Conservation (phyloP, 2,797 vertebrate species). For the Chelon auratus region DNA sequence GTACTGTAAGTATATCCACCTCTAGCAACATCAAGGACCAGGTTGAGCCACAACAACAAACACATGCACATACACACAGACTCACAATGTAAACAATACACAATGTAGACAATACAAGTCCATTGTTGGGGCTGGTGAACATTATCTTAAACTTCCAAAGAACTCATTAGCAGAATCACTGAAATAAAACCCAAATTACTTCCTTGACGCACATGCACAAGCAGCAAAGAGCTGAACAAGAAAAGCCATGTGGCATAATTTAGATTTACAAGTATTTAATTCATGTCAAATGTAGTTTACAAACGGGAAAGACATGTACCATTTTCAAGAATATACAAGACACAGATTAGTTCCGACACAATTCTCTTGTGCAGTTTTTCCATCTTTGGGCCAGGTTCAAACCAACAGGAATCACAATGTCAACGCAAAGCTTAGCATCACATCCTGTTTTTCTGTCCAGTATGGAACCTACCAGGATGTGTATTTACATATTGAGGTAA, state of each 20-base stretch:
- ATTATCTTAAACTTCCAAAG: not conserved
- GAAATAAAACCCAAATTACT: not conserved
- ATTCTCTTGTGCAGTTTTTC: constrained; percentile 85
- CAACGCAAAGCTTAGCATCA: constrained; percentile 7
- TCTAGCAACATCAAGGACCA: too few species aligned
- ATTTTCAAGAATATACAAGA: constrained; percentile 94
- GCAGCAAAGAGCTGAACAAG: constrained; percentile 48
- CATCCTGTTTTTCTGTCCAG: constrained; percentile 3
- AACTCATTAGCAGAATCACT: not conserved
- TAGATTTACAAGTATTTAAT: constrained; percentile 94
- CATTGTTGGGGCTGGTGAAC: too few species aligned
- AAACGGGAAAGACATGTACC: constrained; percentile 94
- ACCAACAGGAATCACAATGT: constrained; percentile 18
- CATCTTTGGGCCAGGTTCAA: constrained; percentile 79
- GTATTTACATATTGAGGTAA: not conserved
- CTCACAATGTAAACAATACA: too few species aligned
- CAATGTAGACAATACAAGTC: too few species aligned
- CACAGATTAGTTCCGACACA: constrained; percentile 89
- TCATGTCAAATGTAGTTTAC: constrained; percentile 96
- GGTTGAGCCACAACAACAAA: too few species aligned
- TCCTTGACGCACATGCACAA: not conserved
- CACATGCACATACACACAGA: too few species aligned
- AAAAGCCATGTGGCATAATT: constrained; percentile 43
- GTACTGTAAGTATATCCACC: too few species aligned
- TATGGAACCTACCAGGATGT: not conserved